Base-by-base conservation (phyloP, 2,113 vertebrate genomes). In the Osmerus eperlanus region DNA sequence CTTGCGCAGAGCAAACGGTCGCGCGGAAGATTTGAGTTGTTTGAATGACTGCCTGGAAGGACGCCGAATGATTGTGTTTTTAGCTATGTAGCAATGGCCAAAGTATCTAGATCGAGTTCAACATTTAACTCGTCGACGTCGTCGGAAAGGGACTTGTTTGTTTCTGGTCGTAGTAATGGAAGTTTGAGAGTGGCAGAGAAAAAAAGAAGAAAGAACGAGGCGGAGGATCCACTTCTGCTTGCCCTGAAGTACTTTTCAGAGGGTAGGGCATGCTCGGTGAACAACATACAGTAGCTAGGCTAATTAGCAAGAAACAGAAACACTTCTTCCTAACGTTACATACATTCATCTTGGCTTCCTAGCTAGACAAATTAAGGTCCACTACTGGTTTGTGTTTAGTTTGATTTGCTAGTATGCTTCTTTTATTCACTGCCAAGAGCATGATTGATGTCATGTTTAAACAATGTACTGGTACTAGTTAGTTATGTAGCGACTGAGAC, bases 231-330 rank as follows among this genome's bases (percentile, higher is more conserved):
- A 11, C 61, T 96, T 65, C 79, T 80, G 75, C 28, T 82, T 74
- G 94, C 95, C 79, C 72, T 95, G 65, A 88, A 81, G 70, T 95
- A 93, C 86, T 94, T 96, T 68, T 78, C 78, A 52, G 84, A 77
- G 53, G 89, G 90, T 94, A 88, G 86, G 84, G 4, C 74, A 32
- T 3, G 54, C 13, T 18, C 3, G 18, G 3, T 14, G 13, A 18
- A 15, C 54, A 65, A 36, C 18, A 11, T 15, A 7, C 4, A 23
- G 18, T 15, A 12, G 61, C 14, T 23, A 66, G 18, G 62, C n/a
- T 8, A 12, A 3, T 4, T 28, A 2, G 3, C 4, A 47, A 47
- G 41, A 47, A 47, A 47, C 41, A 9, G 41, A 47, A 12, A 47
- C 41, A 11, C 9, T 1, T 47, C 41, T 9, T 11, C 41, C 41